Evolutionary conservation across 2,888 invertebrate species (phyloP), one percentile per base, ranked within the genome.

Genomic region (Laspeyria flexula): DNA sequence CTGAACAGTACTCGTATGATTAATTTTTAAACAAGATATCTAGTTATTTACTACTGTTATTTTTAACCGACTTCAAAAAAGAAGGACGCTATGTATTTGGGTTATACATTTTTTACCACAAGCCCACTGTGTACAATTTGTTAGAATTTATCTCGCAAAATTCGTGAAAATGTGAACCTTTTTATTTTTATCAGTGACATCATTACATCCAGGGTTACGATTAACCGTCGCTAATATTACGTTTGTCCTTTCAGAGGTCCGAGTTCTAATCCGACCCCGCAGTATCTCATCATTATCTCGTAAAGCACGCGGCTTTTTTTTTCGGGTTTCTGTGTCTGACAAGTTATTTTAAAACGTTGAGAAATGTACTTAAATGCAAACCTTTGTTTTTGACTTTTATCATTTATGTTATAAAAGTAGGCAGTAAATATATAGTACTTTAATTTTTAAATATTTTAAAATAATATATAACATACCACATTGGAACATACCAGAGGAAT

Each of bases 271-370:
- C 42, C 37, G 9, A 40, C 46, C 37, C 41, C 37, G 18, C 37
- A 39, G 43, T 60, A 53, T 67, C 65, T 67, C 50, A 56, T 55
- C 30, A 46, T 50, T 50, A 66, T 53, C 55, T 42, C 29, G 29
- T 45, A 43, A 52, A 53, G 43, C 42, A 45, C 31, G 29, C 39
- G 16, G 38, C n/a, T 45, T 38, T 52, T 44, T 53, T 25, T 56
- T 53, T 40, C 3, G 25, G 9, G 25, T 41, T 37, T 23, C 9
- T 21, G 1, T 3, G n/a, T 21, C 15, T 11, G 10, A 18, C 5
- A 18, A 33, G 12, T 13, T 15, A 15, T 7, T 15, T 33, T 13
- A 33, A 15, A 30, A 11, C 30, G n/a, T 1, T 5, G 27, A 10
- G 10, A 9, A 27, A n/a, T 27, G n/a, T 27, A n/a, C 3, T 9